phyloP scores from a whole-genome alignment of 1,140 invertebrate species.

The Apis cerana region DNA sequence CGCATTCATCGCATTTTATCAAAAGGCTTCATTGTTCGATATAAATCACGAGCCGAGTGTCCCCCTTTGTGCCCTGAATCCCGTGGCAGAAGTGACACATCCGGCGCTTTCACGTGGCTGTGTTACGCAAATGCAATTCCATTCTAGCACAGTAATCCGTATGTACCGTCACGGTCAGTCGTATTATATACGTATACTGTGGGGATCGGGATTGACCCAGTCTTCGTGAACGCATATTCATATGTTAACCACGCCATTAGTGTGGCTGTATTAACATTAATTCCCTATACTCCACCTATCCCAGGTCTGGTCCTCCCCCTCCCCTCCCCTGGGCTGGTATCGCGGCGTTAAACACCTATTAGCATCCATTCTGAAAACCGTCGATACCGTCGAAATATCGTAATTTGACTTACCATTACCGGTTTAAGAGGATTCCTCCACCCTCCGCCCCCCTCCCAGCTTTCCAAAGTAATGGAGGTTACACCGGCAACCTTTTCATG shows the following conservation, averaged over 20 bases:
- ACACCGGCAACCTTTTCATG: background rate
- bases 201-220: conserved; percentile 56
- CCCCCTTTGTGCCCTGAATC: background rate
- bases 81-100: conserved; percentile 25
- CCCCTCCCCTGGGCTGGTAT: background rate
- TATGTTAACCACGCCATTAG: conserved; percentile 62
- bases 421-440: background rate
- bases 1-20: no score
- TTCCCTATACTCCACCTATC: background rate
- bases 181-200: conserved; percentile 44
- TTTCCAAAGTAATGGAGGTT: background rate
- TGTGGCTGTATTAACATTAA: conserved; percentile 50
- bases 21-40: no score
- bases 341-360: conserved; percentile 25
- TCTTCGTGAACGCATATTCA: conserved; percentile 59
- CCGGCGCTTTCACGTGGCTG: conserved; percentile 33
- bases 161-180: background rate
- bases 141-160: conserved; percentile 28
- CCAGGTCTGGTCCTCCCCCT: no score
- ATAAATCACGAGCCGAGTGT: conserved; percentile 3
- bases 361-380: background rate
- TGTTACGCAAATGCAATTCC: conserved; percentile 59
- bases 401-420: background rate
- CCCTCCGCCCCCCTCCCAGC: no score
- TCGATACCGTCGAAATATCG: conserved; percentile 26